These are phyloP conservation scores for Nothoprocta perdicaria DNA, from an alignment of 2,113 vertebrate genomes.

Conservation along the genomic window DNA sequence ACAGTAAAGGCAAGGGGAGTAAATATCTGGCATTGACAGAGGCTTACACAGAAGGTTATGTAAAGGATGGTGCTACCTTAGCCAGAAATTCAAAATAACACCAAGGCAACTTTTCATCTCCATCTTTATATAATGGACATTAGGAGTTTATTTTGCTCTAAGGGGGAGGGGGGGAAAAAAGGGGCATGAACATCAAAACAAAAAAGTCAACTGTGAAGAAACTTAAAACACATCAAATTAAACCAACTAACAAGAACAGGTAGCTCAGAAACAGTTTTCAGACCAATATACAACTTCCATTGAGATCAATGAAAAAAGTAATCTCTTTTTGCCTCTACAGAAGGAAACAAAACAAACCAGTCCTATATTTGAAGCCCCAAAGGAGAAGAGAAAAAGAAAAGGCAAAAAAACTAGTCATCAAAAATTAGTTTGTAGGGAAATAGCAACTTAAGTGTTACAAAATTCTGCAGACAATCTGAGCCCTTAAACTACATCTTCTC, in stretches of 20 bases:
- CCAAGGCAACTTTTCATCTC: background rate
- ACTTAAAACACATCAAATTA: background rate
- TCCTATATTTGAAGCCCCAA: background rate
- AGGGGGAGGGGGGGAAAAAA: background rate
- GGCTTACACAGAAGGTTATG: background rate
- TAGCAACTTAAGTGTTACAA: background rate
- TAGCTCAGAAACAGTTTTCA: background rate
- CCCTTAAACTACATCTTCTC: background rate
- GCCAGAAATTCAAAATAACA: background rate
- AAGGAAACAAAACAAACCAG: background rate
- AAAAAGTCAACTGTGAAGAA: background rate
- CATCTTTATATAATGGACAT: background rate
- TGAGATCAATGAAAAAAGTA: background rate
- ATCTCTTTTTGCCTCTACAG: background rate
- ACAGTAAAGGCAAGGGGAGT: background rate
- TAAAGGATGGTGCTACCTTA: background rate
- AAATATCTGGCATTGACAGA: background rate
- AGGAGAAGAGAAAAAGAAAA: background rate
- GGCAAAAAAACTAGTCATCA: background rate
- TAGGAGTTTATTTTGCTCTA: background rate
- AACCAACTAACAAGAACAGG: background rate
- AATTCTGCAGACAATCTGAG: background rate
- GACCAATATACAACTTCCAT: background rate
- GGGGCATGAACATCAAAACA: background rate
- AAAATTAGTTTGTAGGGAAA: background rate